Conservation (phyloP, 2,113 vertebrate species). For the Myodes glareolus region DNA sequence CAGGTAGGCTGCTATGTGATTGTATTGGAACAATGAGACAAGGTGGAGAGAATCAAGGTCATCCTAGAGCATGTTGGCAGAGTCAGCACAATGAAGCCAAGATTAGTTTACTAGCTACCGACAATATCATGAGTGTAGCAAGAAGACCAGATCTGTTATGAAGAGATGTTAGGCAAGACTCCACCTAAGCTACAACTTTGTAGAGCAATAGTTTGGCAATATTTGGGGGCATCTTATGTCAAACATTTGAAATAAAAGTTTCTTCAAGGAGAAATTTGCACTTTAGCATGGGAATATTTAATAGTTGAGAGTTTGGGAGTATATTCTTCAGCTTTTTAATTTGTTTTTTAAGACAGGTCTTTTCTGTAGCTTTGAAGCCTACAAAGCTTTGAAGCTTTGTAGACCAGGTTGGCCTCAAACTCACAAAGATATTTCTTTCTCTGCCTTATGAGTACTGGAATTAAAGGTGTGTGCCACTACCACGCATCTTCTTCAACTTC, state of each 20-base stretch:
- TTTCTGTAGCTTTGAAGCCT: too few relatives aligned
- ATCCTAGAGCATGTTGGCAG: not conserved
- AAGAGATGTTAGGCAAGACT: not conserved
- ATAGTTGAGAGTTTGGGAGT: not conserved
- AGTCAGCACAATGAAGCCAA: not conserved
- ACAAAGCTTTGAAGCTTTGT: too few relatives aligned
- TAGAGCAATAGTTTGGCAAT: not conserved
- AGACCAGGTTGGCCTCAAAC: too few relatives aligned
- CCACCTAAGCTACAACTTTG: not conserved
- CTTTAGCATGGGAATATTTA: not conserved
- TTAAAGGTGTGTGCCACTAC: too few relatives aligned
- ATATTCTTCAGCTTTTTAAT: not conserved
- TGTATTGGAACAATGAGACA: not conserved
- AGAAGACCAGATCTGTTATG: not conserved
- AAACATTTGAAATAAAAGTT: constrained; percentile 16
- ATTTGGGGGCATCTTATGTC: not conserved
- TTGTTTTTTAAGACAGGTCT: too few relatives aligned
- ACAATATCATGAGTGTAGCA: not conserved
- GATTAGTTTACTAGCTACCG: not conserved
- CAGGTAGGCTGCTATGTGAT: not conserved
- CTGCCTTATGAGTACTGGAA: too few relatives aligned
- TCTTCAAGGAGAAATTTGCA: not conserved
- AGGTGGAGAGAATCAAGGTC: not conserved
- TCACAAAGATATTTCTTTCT: too few relatives aligned
- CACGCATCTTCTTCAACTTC: not conserved